Evolutionary conservation across 2,888 invertebrate species (phyloP).

Genomic region (Metallyticus violacea): DNA sequence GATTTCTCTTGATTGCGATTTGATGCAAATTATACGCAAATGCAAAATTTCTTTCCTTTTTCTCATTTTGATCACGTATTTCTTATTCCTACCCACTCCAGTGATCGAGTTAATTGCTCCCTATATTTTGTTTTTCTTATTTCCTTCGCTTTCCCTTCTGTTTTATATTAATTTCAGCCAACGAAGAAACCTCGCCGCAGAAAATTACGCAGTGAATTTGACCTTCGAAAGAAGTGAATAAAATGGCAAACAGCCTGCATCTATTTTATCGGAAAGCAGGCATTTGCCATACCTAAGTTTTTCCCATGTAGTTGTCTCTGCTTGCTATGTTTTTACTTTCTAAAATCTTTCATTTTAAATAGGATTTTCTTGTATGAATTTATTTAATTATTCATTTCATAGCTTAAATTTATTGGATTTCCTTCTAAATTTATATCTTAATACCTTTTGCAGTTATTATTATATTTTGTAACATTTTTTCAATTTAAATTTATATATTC

Average conservation of each 20-base stretch:
- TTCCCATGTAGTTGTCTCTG: too few species aligned
- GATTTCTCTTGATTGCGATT: constrained; percentile 7
- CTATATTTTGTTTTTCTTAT: background rate
- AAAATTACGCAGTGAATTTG: background rate
- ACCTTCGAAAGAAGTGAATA: background rate
- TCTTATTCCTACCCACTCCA: background rate
- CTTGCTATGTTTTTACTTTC: too few species aligned
- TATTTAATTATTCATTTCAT: too few species aligned
- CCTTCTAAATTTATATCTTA: too few species aligned
- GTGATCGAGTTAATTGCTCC: background rate
- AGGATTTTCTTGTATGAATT: too few species aligned
- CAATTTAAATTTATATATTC: too few species aligned
- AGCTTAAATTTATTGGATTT: too few species aligned
- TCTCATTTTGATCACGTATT: background rate
- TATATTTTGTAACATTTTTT: too few species aligned
- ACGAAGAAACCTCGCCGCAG: background rate
- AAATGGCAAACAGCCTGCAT: background rate
- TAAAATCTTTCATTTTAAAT: too few species aligned
- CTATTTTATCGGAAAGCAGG: background rate
- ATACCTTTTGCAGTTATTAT: too few species aligned
- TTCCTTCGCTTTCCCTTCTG: background rate
- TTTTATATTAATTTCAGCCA: background rate
- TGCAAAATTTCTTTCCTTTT: constrained; percentile 8
- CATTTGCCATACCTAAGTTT: too few species aligned
- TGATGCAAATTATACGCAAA: constrained; percentile 23